Percentiles rank a stretch among this genome's conserved stretches.
Evolutionary conservation across 92 coral and sea anemone species (phyloP).

Genomic region (Phymanthus crucifer): DNA sequence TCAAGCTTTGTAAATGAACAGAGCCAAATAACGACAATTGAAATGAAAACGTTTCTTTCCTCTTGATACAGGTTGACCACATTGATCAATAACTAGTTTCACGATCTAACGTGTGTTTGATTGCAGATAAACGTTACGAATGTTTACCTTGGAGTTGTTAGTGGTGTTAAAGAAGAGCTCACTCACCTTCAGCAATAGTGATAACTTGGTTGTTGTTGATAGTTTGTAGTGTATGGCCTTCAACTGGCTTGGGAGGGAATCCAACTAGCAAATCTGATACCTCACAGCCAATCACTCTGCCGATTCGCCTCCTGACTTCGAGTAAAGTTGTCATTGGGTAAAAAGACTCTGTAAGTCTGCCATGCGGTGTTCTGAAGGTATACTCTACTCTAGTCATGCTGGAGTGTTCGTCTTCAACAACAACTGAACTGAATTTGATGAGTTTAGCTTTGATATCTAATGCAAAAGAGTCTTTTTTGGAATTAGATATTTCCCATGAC

Average conservation of each 20-base stretch:
- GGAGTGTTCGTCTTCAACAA: neutral
- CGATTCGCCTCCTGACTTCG: conserved; percentile 16
- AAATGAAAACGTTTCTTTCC: too few species aligned
- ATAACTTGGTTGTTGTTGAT: conserved; percentile 29
- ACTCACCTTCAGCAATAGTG: conserved; percentile 47
- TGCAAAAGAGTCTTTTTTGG: conserved; percentile 8
- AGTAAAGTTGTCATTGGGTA: conserved; percentile 15
- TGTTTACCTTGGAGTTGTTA: neutral
- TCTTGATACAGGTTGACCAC: too few species aligned
- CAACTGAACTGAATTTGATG: neutral
- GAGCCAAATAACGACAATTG: too few species aligned
- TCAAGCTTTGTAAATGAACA: too few species aligned
- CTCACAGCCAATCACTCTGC: neutral
- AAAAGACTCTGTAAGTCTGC: conserved; percentile 24
- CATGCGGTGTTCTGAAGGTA: conserved; percentile 33
- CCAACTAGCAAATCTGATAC: conserved; percentile 36
- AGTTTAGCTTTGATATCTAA: neutral
- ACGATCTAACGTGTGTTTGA: neutral
- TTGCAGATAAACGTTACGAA: neutral
- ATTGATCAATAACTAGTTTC: too few species aligned
- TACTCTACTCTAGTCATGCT: conserved; percentile 7
- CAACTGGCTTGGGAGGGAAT: conserved; percentile 39
- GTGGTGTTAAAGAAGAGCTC: neutral
- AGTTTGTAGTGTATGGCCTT: conserved; percentile 26
- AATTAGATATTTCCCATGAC: conserved; percentile 35